Evolutionary conservation across 2,888 invertebrate genomes (phyloP), one percentile per base, ranked within the genome.

Genomic region (Coenonympha glycerion): DNA sequence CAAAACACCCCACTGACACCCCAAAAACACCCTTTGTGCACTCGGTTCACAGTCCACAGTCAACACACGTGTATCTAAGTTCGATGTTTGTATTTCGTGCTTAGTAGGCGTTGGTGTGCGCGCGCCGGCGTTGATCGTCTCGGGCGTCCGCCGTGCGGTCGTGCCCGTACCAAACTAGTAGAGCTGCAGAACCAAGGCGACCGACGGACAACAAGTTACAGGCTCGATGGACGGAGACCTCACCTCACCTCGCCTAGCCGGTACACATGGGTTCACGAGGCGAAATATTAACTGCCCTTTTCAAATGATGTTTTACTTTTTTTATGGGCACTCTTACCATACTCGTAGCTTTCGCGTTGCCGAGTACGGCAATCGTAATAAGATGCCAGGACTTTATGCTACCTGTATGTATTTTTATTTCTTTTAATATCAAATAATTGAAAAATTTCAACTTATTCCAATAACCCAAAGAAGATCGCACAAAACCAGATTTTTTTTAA

Each of bases 81-180:
- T 69, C 57, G 58, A 57, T 61, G 65, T 69, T 63, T 60, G 56
- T 60, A 61, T 61, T 67, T 68, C 63, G 62, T 66, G 62, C 61
- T 65, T 61, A 53, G 59, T 57, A 60, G 71, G 73, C 73, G 78
- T 65, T 60, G 55, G 59, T 57, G 59, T 71, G 73, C 73, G 78
- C 78, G 76, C 79, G 76, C 71, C 68, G 68, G 33, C 50, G 19
- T 48, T 46, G 52, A 56, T 63, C 61, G 59, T 19, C 33, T 26
- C 72, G 71, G 65, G 77, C 86, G 86, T 78, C 85, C 84, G 81
- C 58, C 66, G 66, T 72, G 72, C 65, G 63, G 66, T 68, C 78
- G 64, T 66, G 76, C 69, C 68, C 69, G 82, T 79, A 73, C 74
- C 70, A 75, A 83, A 86, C 86, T 86, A 83, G 78, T 65, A 64